Evolutionary conservation across 2,113 vertebrate genomes (phyloP), one percentile per base, ranked within the genome.

Genomic region (Campylorhamphus procurvoides): DNA sequence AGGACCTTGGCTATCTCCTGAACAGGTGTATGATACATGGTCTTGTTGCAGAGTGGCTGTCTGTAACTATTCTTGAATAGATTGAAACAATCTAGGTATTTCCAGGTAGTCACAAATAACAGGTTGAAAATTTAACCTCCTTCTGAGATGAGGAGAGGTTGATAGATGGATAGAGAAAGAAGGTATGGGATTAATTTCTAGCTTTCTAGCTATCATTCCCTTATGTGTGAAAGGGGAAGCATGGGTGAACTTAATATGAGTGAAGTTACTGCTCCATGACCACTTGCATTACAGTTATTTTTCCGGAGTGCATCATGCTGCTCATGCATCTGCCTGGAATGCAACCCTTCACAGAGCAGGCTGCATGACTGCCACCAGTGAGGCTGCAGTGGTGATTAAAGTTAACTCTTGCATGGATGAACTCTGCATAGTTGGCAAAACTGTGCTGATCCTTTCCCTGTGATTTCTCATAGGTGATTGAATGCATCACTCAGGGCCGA

Each of bases 401-500:
- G 15, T 79, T 83, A 71, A 27, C 7, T 80, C 25, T 59, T 77
- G 59, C 17, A 4, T n/a, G 16, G n/a, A 31, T 53, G 25, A 72
- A 9, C 2, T 19, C 19, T 7, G 6, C 1, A 0, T 59, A 71
- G 27, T 3, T 94, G 29, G 9, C 66, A 81, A 63, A 62, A 8
- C 37, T 22, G 15, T 60, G 15, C 52, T 96, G 60, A 97, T 63
- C 24, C 28, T 94, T 53, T 79, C 12, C 72, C 83, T 87, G 62
- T 44, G 92, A 55, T 97, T 89, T 96, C 79, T 71, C 25, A 2
- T 75, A 99, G 99, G 99, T 99, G 97, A 99, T 99, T 72, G 99
- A 99, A 97, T 99, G 99, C 93, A 99, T 99, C 98, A 99, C 99
- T 96, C 99, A 99, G 97, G 99, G 99, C 75, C 98, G 99, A 94